phyloP scores from a whole-genome alignment of 2,113 vertebrate species.

The Sceloporus tristichus region DNA sequence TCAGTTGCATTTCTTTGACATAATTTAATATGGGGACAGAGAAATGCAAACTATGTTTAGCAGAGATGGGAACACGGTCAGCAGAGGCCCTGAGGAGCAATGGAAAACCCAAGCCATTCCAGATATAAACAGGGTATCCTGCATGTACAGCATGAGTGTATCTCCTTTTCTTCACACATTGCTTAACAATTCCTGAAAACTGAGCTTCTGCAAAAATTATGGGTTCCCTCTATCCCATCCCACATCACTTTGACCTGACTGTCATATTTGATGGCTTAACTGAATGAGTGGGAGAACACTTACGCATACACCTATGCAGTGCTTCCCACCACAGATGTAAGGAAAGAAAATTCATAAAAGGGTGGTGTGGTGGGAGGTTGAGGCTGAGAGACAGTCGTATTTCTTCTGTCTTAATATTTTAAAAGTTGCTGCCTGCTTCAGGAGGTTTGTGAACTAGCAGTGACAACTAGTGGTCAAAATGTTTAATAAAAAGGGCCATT shows the following conservation, averaged over 20 bases:
- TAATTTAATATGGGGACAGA: neutral
- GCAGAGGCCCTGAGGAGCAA: neutral
- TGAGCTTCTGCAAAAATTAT: neutral
- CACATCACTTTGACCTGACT: neutral
- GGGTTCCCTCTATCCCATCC: neutral
- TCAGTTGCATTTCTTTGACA: neutral
- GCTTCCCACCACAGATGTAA: slow-evolving; percentile 21
- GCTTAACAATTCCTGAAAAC: neutral
- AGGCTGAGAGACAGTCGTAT: neutral
- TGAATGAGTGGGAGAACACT: neutral
- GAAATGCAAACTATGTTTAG: neutral
- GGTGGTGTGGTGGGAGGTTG: no score
- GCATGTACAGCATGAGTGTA: neutral
- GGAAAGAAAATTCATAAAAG: slow-evolving; percentile 19
- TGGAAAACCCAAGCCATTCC: neutral
- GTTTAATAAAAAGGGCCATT: neutral
- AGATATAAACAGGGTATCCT: neutral
- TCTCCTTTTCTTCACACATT: neutral
- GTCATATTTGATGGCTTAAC: slow-evolving; percentile 17
- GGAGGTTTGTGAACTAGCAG: slow-evolving; percentile 49
- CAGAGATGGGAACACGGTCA: neutral
- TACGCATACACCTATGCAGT: neutral
- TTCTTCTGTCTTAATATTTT: neutral
- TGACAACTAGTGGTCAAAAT: slow-evolving; percentile 66
- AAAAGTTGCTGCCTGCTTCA: neutral